Evolutionary conservation across 2,113 vertebrate species (phyloP), one percentile per base, ranked within the genome.

Genomic region (Piprites chloris): DNA sequence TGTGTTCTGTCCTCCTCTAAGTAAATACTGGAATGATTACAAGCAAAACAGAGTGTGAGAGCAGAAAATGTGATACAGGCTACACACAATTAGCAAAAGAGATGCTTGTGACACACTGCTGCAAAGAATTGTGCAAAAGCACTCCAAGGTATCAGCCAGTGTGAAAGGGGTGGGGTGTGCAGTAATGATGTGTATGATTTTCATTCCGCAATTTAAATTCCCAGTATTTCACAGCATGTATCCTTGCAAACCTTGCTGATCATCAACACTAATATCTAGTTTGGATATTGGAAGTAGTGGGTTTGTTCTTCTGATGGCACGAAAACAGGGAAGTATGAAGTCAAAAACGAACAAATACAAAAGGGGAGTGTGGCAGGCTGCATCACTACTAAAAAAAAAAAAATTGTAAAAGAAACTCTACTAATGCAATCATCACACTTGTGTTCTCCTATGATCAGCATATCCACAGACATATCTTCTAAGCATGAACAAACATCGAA

Each of bases 1-100:
- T 66, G 46, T 83, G 91, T 91, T 95, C 91, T 93, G 80, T 93
- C 87, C 69, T 96, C 67, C 88, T 95, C 86, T 35, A n/a, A 69
- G 71, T 67, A 95, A 96, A 96, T 42, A 95, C 92, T 87, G 92
- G 81, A 96, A 94, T n/a, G 63, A 87, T 89, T 87, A 80, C 84
- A 93, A 93, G 86, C 50, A 74, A 94, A 95, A 92, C 81, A 85
- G 87, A 50, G 89, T 81, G 42, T 12, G 28, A 87, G 91, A 91
- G 81, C 89, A 95, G 74, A 75, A 85, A 85, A 93, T 55, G 78
- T 24, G 74, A 74, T 59, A 53, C 62, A 93, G 67, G 78, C 74
- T 74, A 87, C 80, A 87, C 49, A 89, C 80, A 90, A 61, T 85
- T 66, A 94, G 53, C 84, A 91, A 80, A 92, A n/a, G 58, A 91